Base-by-base conservation (phyloP, 2,888 invertebrate genomes). In the Melanophora roralis region DNA sequence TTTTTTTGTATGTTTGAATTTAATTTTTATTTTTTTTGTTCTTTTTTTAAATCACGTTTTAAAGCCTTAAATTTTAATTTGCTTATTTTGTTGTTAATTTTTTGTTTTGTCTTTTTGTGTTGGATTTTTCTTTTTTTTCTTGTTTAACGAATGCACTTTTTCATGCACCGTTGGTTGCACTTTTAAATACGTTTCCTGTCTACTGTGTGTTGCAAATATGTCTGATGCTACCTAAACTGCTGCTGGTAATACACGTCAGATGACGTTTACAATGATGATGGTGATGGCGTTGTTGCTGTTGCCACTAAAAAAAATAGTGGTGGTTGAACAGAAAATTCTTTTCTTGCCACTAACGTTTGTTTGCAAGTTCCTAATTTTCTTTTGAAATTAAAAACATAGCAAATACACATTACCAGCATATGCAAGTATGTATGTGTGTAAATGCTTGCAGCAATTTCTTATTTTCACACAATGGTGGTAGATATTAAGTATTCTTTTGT, bases 101-200 rank as follows among this genome's bases (percentile, higher is more conserved):
- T 74, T 55, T 73, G 5, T 64, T 34, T 57, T 53, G 38, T 21
- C 38, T 78, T 47, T 40, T 47, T 62, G 38, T 55, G 38, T 45
- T 6, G 16, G 11, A 23, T 7, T 11, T 38, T 59, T 40, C 14
- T 14, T 59, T 36, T 32, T 51, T 64, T 59, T 51, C 65, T 53
- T 6, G 14, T 78, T 71, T 71, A 65, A 69, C 74, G 19, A 75
- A 73, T 80, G 72, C 67, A 76, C 76, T 76, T 80, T 72, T 80
- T 64, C 76, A 80, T 80, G 80, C 80, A 80, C 80, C 80, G 80
- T 64, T 80, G 76, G 80, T 64, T 80, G 72, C 80, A 80, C 80
- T 80, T 65, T 68, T 27, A 71, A 72, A 68, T 76, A 73, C 67
- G 72, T 80, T 76, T 76, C 65, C 80, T 80, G 80, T 67, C 80